Evolutionary conservation across 2,888 invertebrate species (phyloP), one percentile per base, ranked within the genome.

Genomic region (Stenodera caucasica): DNA sequence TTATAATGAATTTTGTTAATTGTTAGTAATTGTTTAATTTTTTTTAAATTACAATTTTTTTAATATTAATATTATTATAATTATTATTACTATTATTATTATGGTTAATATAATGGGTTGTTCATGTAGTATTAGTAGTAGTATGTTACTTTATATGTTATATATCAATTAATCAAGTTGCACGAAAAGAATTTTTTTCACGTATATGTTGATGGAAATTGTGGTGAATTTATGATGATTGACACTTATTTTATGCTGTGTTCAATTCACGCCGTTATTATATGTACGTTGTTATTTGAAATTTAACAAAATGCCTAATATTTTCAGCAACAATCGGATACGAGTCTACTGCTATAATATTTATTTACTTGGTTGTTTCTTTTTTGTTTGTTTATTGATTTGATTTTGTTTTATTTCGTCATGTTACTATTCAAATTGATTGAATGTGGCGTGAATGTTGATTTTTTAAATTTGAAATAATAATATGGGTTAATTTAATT

Each of bases 111-210:
- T 55, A 18, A 56, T 55, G 49, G 55, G 53, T 62, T 62, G 62
- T 58, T 62, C 40, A 9, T 58, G 58, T 61, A 61, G 61, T 60
- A 18, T 57, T 58, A 62, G 62, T 45, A 29, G 62, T 56, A 62
- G 58, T 21, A 23, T 45, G 21, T 45, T 21, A 12, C 11, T 60
- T 37, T 55, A 32, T 40, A 50, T 32, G 51, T 60, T 15, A 40
- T 40, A 57, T 56, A 53, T 55, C 55, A 53, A 60, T 54, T 37
- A 55, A 53, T 49, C 45, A 58, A 61, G 21, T 12, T 62, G 62
- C 62, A 62, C 62, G 62, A 53, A 51, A 57, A 33, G 45, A 37
- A 32, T 60, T 37, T 57, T 55, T 57, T 62, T 58, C 58, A 55
- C 55, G 35, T 61, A 53, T 58, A 53, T 62, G 37, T 58, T 58